These are phyloP conservation scores for Molossus molossus DNA, from an alignment of 2,797 vertebrate genomes.

Conservation along the genomic window DNA sequence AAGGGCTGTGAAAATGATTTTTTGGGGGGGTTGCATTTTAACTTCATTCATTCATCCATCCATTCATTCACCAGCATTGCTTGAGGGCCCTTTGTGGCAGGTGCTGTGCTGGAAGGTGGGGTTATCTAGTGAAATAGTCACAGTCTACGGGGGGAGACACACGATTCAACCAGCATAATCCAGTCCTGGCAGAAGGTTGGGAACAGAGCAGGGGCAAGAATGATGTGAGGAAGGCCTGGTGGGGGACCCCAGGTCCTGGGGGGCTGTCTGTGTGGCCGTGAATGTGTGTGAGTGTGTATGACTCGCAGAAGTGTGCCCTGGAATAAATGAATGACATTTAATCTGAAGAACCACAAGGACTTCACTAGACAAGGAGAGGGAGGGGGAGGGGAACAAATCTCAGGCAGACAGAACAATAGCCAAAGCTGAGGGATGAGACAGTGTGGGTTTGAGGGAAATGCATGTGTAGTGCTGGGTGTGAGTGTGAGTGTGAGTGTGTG, in stretches of 20 bases:
- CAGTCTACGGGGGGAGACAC: not conserved
- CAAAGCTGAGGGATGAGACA: not conserved
- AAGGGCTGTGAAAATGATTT: not conserved
- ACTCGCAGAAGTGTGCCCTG: not conserved
- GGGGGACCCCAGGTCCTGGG: not conserved
- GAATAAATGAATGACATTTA: not conserved
- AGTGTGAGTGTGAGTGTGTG: not conserved
- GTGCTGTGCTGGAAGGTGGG: not conserved
- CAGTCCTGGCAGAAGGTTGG: not conserved
- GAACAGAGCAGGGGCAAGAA: not conserved
- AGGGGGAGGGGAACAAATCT: not conserved
- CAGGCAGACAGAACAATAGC: not conserved
- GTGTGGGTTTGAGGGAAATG: not conserved
- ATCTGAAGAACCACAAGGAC: not conserved
- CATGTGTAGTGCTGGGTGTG: not conserved
- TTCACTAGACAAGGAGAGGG: not conserved
- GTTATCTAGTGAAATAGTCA: not conserved
- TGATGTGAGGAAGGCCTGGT: accelerated
- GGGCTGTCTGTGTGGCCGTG: not conserved
- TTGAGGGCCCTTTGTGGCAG: not conserved
- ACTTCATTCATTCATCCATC: not conserved
- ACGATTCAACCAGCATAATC: not conserved
- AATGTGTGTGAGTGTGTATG: not conserved
- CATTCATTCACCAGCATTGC: not conserved
- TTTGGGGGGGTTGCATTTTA: not conserved